Evolutionary conservation across 2,797 vertebrate genomes (phyloP).

Genomic region (Poeciliopsis paucimaculata): DNA sequence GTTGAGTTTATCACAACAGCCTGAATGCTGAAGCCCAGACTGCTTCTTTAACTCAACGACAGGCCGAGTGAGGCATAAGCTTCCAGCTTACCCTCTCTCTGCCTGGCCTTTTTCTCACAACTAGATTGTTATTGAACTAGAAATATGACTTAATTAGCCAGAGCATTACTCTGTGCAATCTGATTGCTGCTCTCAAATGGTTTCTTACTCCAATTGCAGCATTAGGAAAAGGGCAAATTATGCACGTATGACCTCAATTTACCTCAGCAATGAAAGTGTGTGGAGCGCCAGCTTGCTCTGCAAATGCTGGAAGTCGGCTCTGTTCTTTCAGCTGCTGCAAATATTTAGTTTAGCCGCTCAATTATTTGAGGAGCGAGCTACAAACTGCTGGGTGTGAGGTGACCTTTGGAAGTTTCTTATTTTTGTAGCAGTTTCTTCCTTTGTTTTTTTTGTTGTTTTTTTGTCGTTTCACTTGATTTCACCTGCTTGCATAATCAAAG

Average conservation of each 20-base stretch:
- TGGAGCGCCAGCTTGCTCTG: conserved; percentile 42
- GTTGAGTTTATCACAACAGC: neutral
- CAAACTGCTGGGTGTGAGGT: conserved; percentile 50
- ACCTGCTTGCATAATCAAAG: neutral
- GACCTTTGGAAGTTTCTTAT: conserved; percentile 50
- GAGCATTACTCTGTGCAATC: conserved; percentile 65
- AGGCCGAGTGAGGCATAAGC: conserved; percentile 32
- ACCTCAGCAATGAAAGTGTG: conserved; percentile 48
- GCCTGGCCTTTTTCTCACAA: conserved; percentile 71
- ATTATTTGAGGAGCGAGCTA: conserved; percentile 45
- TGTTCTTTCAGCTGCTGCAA: conserved; percentile 56
- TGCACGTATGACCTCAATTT: conserved; percentile 67
- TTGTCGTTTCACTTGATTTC: neutral
- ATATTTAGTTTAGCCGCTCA: conserved; percentile 63
- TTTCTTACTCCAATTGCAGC: conserved; percentile 68
- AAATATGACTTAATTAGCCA: conserved; percentile 81
- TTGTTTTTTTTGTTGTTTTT: neutral
- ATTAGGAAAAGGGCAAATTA: conserved; percentile 71
- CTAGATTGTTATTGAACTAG: conserved; percentile 77
- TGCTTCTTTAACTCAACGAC: conserved; percentile 33
- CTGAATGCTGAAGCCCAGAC: conserved; percentile 24
- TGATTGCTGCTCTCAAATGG: conserved; percentile 73
- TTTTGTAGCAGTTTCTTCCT: conserved; percentile 37
- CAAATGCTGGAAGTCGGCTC: conserved; percentile 48
- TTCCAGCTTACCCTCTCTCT: conserved; percentile 36